Percentiles rank a stretch among this genome's conserved stretches.
Evolutionary conservation across 2,888 invertebrate genomes (phyloP).

Genomic region (Hydropsyche betteni): DNA sequence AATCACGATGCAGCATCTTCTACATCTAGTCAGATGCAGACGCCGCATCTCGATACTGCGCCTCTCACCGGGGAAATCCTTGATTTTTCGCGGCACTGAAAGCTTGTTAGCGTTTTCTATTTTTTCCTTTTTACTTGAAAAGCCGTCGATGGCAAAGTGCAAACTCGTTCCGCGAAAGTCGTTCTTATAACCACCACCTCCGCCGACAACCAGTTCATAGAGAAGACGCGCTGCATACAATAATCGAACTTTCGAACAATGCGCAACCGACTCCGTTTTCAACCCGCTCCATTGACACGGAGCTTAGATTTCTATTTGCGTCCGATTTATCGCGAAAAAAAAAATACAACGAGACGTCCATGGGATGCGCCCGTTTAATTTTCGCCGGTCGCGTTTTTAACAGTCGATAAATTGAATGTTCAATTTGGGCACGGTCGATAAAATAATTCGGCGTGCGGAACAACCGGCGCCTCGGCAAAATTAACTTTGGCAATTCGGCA

Average conservation of each 20-base stretch:
- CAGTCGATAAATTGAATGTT: slow-evolving; percentile 40
- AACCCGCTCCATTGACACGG: neutral
- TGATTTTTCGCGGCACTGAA: slow-evolving; percentile 30
- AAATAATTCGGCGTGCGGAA: slow-evolving; percentile 31
- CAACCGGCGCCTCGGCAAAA: slow-evolving; percentile 34
- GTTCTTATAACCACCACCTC: slow-evolving; percentile 1
- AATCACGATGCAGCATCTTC: neutral
- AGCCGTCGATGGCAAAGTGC: slow-evolving; percentile 12
- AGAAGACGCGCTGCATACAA: neutral
- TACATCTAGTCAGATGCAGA: slow-evolving; percentile 1
- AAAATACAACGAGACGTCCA: neutral
- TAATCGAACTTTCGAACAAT: neutral
- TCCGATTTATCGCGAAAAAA: neutral
- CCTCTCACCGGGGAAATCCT: slow-evolving; percentile 33
- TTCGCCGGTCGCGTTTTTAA: slow-evolving; percentile 37
- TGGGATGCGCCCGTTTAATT: slow-evolving; percentile 26
- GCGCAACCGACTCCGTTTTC: neutral
- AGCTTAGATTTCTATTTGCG: neutral
- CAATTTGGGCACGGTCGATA: slow-evolving; percentile 39
- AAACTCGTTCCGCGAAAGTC: slow-evolving; percentile 27
- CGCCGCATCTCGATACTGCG: neutral
- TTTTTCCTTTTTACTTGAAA: neutral
- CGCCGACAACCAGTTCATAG: neutral
- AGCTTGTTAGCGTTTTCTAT: slow-evolving; percentile 35
- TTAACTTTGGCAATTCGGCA: slow-evolving; percentile 44